Conservation (phyloP, 2,888 invertebrate genomes). For the Volucella zonaria region DNA sequence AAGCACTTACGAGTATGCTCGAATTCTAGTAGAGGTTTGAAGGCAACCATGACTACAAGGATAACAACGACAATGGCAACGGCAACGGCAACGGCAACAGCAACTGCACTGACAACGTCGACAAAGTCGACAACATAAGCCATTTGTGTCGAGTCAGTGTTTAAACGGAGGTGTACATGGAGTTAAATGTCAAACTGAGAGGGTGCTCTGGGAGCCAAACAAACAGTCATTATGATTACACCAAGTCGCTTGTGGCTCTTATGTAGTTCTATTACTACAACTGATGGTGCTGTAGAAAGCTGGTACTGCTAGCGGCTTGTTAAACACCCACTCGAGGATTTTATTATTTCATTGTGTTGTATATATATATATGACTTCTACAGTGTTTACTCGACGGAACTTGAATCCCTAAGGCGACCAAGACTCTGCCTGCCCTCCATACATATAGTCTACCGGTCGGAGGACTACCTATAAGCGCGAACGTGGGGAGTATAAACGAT, state of each 20-base stretch:
- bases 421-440: background rate
- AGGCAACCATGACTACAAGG: background rate
- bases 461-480: background rate
- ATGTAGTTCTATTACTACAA: constrained; percentile 19
- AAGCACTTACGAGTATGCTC: background rate
- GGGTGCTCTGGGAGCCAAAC: constrained; percentile 52
- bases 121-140: constrained; percentile 50
- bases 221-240: constrained; percentile 70
- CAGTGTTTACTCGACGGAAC: constrained; percentile 1
- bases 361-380: background rate
- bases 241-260: constrained; percentile 48
- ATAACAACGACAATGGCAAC: constrained; percentile 3
- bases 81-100: background rate
- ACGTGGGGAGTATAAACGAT: constrained; percentile 63
- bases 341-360: constrained; percentile 68
- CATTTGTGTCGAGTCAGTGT: constrained; percentile 70
- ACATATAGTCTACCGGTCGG: background rate
- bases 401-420: constrained; percentile 49
- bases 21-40: background rate
- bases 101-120: background rate
- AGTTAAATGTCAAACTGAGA: constrained; percentile 72
- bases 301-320: constrained; percentile 68
- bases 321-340: constrained; percentile 72
- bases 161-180: constrained; percentile 62
- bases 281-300: background rate